Evolutionary conservation across 2,797 vertebrate genomes (phyloP), one percentile per base, ranked within the genome.

Genomic region (Lateolabrax maculatus): DNA sequence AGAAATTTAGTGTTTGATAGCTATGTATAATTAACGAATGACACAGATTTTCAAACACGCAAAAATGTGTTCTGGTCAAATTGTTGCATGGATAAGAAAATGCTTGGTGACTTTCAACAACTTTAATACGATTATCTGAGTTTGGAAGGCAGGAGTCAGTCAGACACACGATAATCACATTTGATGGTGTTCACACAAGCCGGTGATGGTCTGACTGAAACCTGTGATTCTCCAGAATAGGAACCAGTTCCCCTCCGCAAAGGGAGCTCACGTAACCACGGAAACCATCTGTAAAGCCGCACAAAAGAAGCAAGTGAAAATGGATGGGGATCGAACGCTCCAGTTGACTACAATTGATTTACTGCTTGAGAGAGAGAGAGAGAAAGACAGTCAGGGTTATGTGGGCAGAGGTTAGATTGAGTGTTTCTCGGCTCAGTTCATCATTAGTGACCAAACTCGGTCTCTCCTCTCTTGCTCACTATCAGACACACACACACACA

Each of bases 261-360:
- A 86, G 58, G 51, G 79, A 90, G 84, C 77, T 77, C 62, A 79
- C 43, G 85, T 93, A 83, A 84, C 93, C 87, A 93, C 90, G 78
- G 89, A 93, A 94, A 90, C 87, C 86, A 84, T 78, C 66, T 75
- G 75, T 83, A 85, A 79, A 85, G 83, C 80, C 48, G 52, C 73
- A 89, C 84, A 84, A 82, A 86, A 75, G 72, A 83, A 75, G 71
- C 61, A 29, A 77, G 65, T 83, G 75, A 80, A 72, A 90, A 86
- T 57, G 63, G 80, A 81, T 64, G 75, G 77, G 75, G 86, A 94
- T 93, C 80, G 84, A 93, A 91, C 58, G 21, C 82, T 88, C 80
- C 83, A 87, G 91, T 89, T 85, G 77, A 89, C 83, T 76, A 37
- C 37, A 83, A 93, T 92, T 87, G 93, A 94, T 95, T 91, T 88